Percentiles rank a stretch among this genome's conserved stretches.
phyloP scores from a whole-genome alignment of 2,888 invertebrate genomes.

The Synergus laeviventris region DNA sequence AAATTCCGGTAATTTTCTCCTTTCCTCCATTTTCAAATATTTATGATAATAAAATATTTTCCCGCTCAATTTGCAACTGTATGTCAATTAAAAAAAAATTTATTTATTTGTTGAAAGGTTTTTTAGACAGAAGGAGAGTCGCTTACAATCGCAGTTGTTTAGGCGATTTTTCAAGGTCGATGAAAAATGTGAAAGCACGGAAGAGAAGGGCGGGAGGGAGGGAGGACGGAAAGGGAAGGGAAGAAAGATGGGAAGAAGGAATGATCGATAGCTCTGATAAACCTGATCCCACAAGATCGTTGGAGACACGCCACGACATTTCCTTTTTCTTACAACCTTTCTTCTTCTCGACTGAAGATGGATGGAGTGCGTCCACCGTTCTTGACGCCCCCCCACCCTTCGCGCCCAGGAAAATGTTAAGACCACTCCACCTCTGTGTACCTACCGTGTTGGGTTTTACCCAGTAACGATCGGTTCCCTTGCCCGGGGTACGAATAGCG shows the following conservation, averaged over 20 bases:
- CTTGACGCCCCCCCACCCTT: background rate
- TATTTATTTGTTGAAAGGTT: too few relatives aligned
- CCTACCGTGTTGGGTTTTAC: slow-evolving; percentile 57
- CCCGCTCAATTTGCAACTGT: too few relatives aligned
- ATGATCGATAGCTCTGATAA: slow-evolving; percentile 21
- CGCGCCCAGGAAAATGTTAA: slow-evolving; percentile 55
- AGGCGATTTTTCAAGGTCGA: background rate
- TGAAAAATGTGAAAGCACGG: background rate
- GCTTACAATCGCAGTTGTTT: background rate
- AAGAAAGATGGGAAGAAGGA: slow-evolving; percentile 40
- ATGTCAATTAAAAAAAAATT: too few relatives aligned
- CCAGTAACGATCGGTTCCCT: slow-evolving; percentile 73
- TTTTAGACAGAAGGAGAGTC: background rate
- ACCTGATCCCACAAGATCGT: background rate
- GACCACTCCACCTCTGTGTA: slow-evolving; percentile 56
- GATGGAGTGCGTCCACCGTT: background rate
- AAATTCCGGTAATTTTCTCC: too few relatives aligned
- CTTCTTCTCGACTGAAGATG: background rate
- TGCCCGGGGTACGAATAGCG: slow-evolving; percentile 69
- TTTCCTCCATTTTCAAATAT: too few relatives aligned
- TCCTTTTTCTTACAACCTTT: background rate
- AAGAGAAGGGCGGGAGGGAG: background rate
- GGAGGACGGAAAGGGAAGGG: background rate
- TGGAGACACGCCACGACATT: background rate
- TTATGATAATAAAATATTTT: too few relatives aligned